A percentile compares a stretch with the other conserved stretches of the same genome.
Evolutionary conservation across 1,140 invertebrate species (phyloP).

Genomic region (Sycophila sp.): DNA sequence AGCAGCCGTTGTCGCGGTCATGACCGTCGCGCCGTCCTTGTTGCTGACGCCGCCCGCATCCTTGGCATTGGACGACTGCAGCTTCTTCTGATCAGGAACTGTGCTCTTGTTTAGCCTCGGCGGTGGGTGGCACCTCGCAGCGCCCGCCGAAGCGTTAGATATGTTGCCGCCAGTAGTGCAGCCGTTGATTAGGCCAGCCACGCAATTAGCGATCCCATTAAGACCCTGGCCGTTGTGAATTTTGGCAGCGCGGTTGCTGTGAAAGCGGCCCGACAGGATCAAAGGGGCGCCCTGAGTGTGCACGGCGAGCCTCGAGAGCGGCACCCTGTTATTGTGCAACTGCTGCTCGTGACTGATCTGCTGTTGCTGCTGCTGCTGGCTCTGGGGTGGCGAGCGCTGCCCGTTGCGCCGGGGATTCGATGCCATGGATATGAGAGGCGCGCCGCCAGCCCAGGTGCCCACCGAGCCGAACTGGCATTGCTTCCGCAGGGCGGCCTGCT

Average conservation of each 20-base stretch:
- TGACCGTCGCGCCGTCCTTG: neutral
- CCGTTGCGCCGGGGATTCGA: slow-evolving; percentile 53
- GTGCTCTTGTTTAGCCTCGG: neutral
- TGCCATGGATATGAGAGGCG: slow-evolving; percentile 75
- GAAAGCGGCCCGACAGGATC: slow-evolving; percentile 72
- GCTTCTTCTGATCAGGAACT: slow-evolving; percentile 29
- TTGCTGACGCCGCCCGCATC: slow-evolving; percentile 9
- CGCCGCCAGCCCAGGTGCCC: slow-evolving; percentile 70
- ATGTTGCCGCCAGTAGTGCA: neutral
- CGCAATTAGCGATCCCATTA: slow-evolving; percentile 39
- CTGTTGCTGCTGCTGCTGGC: slow-evolving; percentile 46
- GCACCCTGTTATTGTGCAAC: slow-evolving; percentile 61
- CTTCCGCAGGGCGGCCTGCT: neutral
- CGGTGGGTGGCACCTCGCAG: slow-evolving; percentile 25
- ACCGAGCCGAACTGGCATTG: slow-evolving; percentile 46
- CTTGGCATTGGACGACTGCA: too few species aligned
- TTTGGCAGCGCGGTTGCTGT: slow-evolving; percentile 47
- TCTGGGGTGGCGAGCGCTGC: slow-evolving; percentile 54
- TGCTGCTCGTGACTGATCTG: slow-evolving; percentile 50
- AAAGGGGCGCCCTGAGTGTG: slow-evolving; percentile 82
- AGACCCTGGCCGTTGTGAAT: slow-evolving; percentile 38
- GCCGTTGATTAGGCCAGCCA: neutral
- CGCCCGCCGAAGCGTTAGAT: slow-evolving; percentile 15
- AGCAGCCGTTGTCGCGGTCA: slow-evolving; percentile 30
- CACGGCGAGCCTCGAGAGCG: slow-evolving; percentile 74